Percentiles rank a stretch among this genome's conserved stretches.
Evolutionary conservation across 1,140 invertebrate genomes (phyloP).

Genomic region (Trinorchestia longiramus): DNA sequence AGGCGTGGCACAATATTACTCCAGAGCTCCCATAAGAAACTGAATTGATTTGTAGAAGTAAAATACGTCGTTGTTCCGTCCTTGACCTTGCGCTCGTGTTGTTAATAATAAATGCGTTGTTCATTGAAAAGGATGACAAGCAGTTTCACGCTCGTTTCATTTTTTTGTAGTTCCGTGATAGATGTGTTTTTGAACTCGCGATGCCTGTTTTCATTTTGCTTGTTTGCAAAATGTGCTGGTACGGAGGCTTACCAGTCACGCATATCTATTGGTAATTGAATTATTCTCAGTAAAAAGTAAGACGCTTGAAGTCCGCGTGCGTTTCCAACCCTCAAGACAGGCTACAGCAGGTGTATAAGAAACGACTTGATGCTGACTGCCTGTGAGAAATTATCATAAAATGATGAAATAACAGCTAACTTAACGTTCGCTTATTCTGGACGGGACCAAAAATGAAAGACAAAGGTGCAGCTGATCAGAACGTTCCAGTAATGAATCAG

Average conservation of each 20-base stretch:
- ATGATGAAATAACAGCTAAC: neutral
- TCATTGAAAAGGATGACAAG: constrained; percentile 26
- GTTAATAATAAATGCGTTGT: neutral
- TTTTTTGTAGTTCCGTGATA: neutral
- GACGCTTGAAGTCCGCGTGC: no score
- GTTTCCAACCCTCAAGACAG: neutral
- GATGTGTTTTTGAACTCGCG: neutral
- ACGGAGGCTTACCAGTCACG: neutral
- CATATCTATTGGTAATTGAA: neutral
- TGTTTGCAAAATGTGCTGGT: neutral
- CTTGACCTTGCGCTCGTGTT: constrained; percentile 21
- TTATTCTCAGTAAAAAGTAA: neutral
- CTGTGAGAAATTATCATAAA: neutral
- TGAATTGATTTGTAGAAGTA: neutral
- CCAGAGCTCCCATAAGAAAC: neutral
- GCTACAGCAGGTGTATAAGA: neutral
- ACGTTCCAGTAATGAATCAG: neutral
- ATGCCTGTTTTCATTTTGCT: neutral
- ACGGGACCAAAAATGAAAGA: neutral
- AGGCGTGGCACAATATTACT: constrained; percentile 11
- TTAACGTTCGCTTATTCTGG: neutral
- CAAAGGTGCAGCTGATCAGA: neutral
- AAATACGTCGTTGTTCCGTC: neutral
- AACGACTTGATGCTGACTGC: no score
- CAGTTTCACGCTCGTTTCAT: neutral